Evolutionary conservation across 2,888 invertebrate species (phyloP).

Genomic region (Drosophila nr. medialis): DNA sequence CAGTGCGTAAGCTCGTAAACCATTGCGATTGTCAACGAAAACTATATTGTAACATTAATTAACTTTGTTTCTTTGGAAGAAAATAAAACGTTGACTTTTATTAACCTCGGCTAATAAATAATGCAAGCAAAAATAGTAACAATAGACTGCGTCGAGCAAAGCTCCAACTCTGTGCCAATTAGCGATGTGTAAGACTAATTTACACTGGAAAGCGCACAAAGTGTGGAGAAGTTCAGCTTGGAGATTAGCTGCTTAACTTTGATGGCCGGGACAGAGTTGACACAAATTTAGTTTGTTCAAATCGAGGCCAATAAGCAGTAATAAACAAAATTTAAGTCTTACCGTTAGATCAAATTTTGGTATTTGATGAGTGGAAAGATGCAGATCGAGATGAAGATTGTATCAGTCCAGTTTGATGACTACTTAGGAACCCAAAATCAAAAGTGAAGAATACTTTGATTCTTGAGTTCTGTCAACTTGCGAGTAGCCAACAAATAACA

Average conservation of each 20-base stretch:
- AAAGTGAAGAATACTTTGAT: not conserved
- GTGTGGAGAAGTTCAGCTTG: slow-evolving; percentile 20
- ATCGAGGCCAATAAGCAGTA: slow-evolving; percentile 44
- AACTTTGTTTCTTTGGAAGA: slow-evolving; percentile 17
- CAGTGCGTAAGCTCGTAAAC: slow-evolving; percentile 16
- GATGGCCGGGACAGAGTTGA: slow-evolving; percentile 4
- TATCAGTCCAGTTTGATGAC: not conserved
- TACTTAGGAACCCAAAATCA: not conserved
- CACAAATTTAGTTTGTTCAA: slow-evolving; percentile 16
- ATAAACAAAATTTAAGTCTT: slow-evolving; percentile 27
- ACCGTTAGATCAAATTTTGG: slow-evolving; percentile 49
- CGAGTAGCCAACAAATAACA: not conserved
- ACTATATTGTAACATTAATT: slow-evolving; percentile 26
- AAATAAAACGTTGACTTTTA: not conserved
- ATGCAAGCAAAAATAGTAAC: slow-evolving; percentile 19
- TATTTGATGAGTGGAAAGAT: slow-evolving; percentile 13
- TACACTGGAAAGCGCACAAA: slow-evolving; percentile 28
- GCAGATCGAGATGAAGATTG: not conserved
- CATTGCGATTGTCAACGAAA: slow-evolving; percentile 24
- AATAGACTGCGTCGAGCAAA: slow-evolving; percentile 2
- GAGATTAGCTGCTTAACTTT: slow-evolving; percentile 1
- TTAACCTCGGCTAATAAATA: slow-evolving; percentile 2
- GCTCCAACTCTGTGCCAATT: slow-evolving; percentile 24
- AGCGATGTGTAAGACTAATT: slow-evolving; percentile 5
- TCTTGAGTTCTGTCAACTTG: slow-evolving; percentile 26